phyloP scores from a whole-genome alignment of 1,140 invertebrate species.

The Heliothis subflexa region DNA sequence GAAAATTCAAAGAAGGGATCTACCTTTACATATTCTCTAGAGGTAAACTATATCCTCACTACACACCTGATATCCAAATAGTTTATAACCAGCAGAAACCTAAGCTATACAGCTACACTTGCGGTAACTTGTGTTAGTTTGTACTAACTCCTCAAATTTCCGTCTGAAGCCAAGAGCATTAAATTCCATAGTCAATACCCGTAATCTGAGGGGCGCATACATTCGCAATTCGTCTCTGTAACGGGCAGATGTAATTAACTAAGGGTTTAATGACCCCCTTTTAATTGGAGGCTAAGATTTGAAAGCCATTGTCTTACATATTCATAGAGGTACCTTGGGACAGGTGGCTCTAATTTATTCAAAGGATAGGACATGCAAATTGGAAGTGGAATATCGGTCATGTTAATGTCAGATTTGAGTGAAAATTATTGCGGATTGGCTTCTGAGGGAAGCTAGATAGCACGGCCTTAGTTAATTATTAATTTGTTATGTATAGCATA shows the following conservation, averaged over 20 bases:
- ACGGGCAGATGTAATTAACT: constrained; percentile 72
- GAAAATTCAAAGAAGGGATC: no score
- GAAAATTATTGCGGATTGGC: constrained; percentile 83
- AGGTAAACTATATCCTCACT: no score
- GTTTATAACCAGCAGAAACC: background rate
- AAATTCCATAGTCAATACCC: constrained; percentile 46
- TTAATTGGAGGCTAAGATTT: constrained; percentile 83
- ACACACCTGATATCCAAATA: background rate
- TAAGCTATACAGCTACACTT: no score
- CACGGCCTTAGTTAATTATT: constrained; percentile 55
- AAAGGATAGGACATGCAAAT: constrained; percentile 83
- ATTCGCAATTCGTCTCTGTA: constrained; percentile 62
- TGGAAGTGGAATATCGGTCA: constrained; percentile 82
- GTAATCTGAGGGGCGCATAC: constrained; percentile 46
- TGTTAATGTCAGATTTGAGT: constrained; percentile 84
- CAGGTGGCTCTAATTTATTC: constrained; percentile 84
- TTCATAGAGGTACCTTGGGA: constrained; percentile 80
- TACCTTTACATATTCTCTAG: no score
- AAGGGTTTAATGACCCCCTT: constrained; percentile 79
- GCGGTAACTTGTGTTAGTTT: no score
- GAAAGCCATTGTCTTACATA: constrained; percentile 84
- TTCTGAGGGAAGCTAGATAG: constrained; percentile 58
- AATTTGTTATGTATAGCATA: constrained; percentile 36
- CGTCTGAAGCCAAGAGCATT: constrained; percentile 29
- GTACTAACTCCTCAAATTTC: constrained; percentile 16